Conservation (phyloP, 2,888 invertebrate species). For the Drosophila buzzatii region DNA sequence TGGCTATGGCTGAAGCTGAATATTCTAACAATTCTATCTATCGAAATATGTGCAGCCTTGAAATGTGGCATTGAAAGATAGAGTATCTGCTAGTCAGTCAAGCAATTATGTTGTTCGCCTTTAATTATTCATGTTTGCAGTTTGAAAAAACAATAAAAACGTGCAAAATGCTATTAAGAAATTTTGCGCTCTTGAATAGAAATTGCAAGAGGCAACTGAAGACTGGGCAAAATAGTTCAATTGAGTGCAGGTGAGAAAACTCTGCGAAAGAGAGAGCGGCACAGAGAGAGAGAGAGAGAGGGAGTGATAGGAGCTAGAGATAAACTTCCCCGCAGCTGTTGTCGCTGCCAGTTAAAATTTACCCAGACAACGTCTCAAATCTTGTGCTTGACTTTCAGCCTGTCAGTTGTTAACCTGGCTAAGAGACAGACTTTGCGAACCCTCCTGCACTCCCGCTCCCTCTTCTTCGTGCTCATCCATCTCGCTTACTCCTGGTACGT, state of each 20-base stretch:
- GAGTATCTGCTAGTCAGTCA: slow-evolving; percentile 33
- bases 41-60: neutral
- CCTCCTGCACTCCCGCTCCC: slow-evolving; percentile 4
- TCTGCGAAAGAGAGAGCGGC: neutral
- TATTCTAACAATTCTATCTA: neutral
- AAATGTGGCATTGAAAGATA: neutral
- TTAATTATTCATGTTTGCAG: slow-evolving; percentile 67
- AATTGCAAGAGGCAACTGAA: slow-evolving; percentile 30
- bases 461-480: neutral
- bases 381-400: slow-evolving; percentile 67
- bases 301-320: slow-evolving; percentile 2
- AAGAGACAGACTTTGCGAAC: slow-evolving; percentile 22
- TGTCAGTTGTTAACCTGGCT: slow-evolving; percentile 60
- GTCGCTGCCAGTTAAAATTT: slow-evolving; percentile 61
- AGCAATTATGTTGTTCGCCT: neutral
- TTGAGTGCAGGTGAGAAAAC: slow-evolving; percentile 31
- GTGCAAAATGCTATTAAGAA: slow-evolving; percentile 56
- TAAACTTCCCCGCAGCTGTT: slow-evolving; percentile 47
- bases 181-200: slow-evolving; percentile 28
- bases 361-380: slow-evolving; percentile 73
- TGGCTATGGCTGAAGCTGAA: slow-evolving; percentile 36
- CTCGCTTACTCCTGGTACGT: slow-evolving; percentile 32
- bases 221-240: slow-evolving; percentile 48
- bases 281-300: neutral
- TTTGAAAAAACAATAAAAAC: slow-evolving; percentile 67